Conservation (phyloP, 2,888 invertebrate genomes). For the Periphyllus acericola region DNA sequence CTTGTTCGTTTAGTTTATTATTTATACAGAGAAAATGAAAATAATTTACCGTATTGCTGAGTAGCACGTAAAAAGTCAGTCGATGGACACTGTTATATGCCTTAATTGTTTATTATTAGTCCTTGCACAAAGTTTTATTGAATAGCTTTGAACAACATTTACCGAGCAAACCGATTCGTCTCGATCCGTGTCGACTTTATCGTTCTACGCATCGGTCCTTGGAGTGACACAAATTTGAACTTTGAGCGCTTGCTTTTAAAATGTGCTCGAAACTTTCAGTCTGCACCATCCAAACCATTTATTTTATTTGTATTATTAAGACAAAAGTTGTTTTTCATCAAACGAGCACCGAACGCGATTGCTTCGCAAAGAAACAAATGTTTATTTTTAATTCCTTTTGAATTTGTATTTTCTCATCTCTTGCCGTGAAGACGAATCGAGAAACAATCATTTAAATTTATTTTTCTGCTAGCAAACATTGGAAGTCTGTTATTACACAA, state of each 20-base stretch:
- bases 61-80: too few species aligned
- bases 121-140: background rate
- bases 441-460: background rate
- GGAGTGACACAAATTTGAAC: constrained; percentile 17
- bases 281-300: background rate
- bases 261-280: constrained; percentile 11
- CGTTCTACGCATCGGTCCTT: background rate
- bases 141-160: background rate
- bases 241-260: constrained; percentile 5
- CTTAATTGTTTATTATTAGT: background rate
- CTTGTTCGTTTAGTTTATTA: too few species aligned
- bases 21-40: too few species aligned
- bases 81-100: too few species aligned
- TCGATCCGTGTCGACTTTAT: background rate
- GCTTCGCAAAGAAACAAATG: background rate
- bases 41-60: too few species aligned
- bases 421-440: background rate
- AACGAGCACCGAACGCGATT: background rate
- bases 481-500: background rate
- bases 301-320: background rate
- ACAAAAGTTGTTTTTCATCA: background rate
- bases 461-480: background rate
- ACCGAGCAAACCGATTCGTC: background rate
- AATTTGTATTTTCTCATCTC: background rate
- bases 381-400: constrained; percentile 4